Conservation (phyloP, 2,113 vertebrate species). For the Thunnus thynnus region DNA sequence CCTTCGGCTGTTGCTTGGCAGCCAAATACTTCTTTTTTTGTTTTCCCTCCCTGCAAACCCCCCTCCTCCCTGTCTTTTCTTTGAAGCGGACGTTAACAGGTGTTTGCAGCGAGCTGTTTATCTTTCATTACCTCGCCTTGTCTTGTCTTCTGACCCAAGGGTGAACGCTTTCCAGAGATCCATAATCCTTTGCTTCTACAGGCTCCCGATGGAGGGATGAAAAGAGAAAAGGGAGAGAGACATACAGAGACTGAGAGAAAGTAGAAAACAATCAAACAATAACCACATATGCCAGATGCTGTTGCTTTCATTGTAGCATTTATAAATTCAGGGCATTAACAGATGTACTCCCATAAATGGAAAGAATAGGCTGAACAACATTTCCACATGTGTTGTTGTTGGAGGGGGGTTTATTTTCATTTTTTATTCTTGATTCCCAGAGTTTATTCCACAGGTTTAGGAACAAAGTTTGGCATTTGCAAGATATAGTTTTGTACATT, state of each 20-base stretch:
- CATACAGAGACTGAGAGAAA: constrained; percentile 73
- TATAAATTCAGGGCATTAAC: constrained; percentile 64
- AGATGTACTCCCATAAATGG: constrained; percentile 55
- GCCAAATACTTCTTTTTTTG: constrained; percentile 85
- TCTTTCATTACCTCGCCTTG: constrained; percentile 88
- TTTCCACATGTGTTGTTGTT: constrained; percentile 3
- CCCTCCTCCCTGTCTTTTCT: constrained; percentile 81
- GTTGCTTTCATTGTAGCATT: constrained; percentile 75
- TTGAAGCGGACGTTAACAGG: constrained; percentile 88
- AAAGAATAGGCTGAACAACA: constrained; percentile 37
- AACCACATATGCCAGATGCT: constrained; percentile 79
- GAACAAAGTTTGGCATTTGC: constrained; percentile 39
- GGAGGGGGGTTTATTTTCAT: not conserved
- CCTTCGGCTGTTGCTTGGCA: constrained; percentile 87
- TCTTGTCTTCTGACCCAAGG: constrained; percentile 87
- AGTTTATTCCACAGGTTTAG: constrained; percentile 31
- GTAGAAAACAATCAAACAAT: constrained; percentile 82
- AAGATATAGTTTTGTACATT: not conserved
- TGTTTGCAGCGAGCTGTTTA: constrained; percentile 89
- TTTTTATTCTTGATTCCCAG: constrained; percentile 34
- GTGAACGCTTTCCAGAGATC: constrained; percentile 84
- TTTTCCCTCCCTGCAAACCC: constrained; percentile 72
- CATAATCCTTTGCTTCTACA: constrained; percentile 82
- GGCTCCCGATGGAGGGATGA: constrained; percentile 83
- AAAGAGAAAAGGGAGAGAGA: constrained; percentile 73